phyloP scores from a whole-genome alignment of 2,113 vertebrate genomes.

The Tenrec ecaudatus region DNA sequence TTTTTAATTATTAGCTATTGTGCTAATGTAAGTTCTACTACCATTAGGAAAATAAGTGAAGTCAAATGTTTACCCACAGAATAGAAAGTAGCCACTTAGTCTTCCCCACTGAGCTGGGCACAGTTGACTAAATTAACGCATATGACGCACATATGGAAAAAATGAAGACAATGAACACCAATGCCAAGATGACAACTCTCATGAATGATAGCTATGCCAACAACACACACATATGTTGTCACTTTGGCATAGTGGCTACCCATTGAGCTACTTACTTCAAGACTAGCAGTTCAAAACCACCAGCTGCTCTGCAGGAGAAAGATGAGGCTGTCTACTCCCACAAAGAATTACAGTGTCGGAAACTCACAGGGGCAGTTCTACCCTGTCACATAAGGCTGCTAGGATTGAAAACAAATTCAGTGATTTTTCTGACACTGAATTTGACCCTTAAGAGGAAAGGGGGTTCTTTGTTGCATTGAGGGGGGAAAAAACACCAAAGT shows the following conservation, averaged over 20 bases:
- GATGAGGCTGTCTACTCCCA: no score
- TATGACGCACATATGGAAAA: not conserved
- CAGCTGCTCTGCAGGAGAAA: no score
- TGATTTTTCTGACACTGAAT: not conserved
- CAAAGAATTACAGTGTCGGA: no score
- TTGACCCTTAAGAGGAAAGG: conserved; percentile 32
- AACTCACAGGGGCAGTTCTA: no score
- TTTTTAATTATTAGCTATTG: not conserved
- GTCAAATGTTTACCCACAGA: not conserved
- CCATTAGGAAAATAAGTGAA: not conserved
- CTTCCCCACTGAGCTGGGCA: not conserved
- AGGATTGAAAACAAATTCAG: no score
- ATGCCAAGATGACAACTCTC: not conserved
- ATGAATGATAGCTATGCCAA: not conserved
- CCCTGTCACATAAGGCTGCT: no score
- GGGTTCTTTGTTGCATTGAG: conserved; percentile 54
- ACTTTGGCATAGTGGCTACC: not conserved
- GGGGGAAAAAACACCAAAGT: conserved; percentile 69
- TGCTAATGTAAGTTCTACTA: not conserved
- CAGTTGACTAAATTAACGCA: not conserved
- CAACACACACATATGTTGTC: not conserved
- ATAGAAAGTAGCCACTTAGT: not conserved
- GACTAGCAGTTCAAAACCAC: no score
- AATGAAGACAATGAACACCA: not conserved
- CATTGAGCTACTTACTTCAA: no score